Evolutionary conservation across 2,888 invertebrate species (phyloP).

Genomic region (Heteropelma amictum): DNA sequence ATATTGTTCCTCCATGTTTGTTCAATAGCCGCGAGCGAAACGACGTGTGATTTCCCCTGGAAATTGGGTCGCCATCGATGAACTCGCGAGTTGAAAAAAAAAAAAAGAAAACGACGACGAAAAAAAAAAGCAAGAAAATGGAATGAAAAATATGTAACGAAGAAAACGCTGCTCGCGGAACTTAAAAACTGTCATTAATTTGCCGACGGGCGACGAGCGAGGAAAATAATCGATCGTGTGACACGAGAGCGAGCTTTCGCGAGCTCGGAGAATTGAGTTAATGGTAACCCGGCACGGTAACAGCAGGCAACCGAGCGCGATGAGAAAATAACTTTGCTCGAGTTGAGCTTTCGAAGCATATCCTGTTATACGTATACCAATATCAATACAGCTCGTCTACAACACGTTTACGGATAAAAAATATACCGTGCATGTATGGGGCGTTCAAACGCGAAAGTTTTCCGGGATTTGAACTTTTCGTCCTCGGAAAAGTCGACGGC

Average conservation of each 20-base stretch:
- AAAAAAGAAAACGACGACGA: background rate
- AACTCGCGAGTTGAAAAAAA: background rate
- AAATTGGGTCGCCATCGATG: slow-evolving; percentile 44
- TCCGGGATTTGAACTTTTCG: too few relatives aligned
- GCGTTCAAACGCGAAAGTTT: too few relatives aligned
- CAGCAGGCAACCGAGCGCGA: slow-evolving; percentile 32
- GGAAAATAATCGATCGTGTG: slow-evolving; percentile 51
- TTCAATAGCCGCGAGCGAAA: slow-evolving; percentile 23
- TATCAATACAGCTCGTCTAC: too few relatives aligned
- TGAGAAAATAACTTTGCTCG: slow-evolving; percentile 19
- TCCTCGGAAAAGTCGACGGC: too few relatives aligned
- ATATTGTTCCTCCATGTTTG: slow-evolving; percentile 32
- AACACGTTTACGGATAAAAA: too few relatives aligned
- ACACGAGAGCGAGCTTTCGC: slow-evolving; percentile 34
- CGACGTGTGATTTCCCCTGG: slow-evolving; percentile 39
- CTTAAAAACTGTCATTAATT: slow-evolving; percentile 46
- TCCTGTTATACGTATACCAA: too few relatives aligned
- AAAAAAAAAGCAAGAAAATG: background rate
- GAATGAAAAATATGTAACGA: background rate
- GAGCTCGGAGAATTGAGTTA: slow-evolving; percentile 27
- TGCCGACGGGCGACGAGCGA: slow-evolving; percentile 32
- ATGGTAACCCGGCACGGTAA: slow-evolving; percentile 40
- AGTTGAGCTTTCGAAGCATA: slow-evolving; percentile 10
- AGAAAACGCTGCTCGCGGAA: background rate
- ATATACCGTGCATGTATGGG: too few relatives aligned